Evolutionary conservation across 2,888 invertebrate genomes (phyloP).

Genomic region (Troides helena): DNA sequence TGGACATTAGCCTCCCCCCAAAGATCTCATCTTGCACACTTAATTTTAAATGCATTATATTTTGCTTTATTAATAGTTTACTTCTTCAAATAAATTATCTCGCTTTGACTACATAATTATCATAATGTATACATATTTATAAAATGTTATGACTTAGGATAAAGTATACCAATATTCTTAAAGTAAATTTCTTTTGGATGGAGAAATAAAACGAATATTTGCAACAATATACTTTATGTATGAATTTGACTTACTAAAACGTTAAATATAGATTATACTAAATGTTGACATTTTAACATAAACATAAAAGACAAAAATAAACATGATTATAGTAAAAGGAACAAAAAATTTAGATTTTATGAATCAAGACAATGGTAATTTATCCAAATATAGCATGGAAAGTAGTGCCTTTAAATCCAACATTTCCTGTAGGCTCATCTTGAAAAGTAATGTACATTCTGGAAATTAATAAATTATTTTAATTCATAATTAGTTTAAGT

Average conservation of each 20-base stretch:
- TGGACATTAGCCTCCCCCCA: too few species aligned
- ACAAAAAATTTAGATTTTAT: slow-evolving; percentile 5
- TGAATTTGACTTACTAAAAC: neutral
- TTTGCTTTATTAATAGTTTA: too few species aligned
- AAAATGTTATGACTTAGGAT: neutral
- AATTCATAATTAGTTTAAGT: too few species aligned
- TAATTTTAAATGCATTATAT: too few species aligned
- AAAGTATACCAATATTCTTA: neutral
- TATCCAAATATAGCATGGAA: slow-evolving; percentile 82
- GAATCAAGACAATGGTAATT: slow-evolving; percentile 31
- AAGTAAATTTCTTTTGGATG: neutral
- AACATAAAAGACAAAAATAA: neutral
- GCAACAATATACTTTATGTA: neutral
- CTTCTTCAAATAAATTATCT: too few species aligned
- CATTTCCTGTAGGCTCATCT: slow-evolving; percentile 79
- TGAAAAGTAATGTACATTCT: slow-evolving; percentile 85
- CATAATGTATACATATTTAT: neutral
- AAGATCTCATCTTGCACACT: too few species aligned
- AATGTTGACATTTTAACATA: neutral
- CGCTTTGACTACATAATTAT: too few species aligned
- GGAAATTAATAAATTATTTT: slow-evolving; percentile 47
- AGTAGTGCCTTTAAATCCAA: slow-evolving; percentile 84
- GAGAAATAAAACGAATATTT: neutral
- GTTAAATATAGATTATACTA: neutral
- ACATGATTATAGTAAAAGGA: slow-evolving; percentile 12